These are phyloP conservation scores for Epicauta chinensis DNA, from an alignment of 1,140 invertebrate species.

Conservation along the genomic window DNA sequence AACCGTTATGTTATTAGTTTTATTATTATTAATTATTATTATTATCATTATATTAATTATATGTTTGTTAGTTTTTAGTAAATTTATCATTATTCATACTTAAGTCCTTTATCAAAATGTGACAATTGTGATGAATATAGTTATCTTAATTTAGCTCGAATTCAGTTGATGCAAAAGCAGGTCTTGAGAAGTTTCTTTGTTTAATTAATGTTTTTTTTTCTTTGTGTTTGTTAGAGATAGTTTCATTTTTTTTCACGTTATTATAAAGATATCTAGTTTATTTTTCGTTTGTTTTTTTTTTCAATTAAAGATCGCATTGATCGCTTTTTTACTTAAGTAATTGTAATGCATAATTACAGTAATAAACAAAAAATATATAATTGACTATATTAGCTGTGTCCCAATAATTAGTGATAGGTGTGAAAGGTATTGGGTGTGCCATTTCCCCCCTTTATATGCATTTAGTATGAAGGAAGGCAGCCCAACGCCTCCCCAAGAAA, in stretches of 20 bases:
- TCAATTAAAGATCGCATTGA: constrained; percentile 10
- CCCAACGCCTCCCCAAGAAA: not conserved
- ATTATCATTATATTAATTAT: constrained; percentile 24
- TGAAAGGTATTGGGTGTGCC: constrained; percentile 22
- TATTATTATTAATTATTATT: constrained; percentile 33
- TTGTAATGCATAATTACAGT: constrained; percentile 26
- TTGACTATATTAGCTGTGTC: constrained; percentile 39
- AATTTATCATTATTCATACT: constrained; percentile 35
- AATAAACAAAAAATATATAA: constrained; percentile 15
- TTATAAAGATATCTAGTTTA: constrained; percentile 12
- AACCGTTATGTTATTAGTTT: constrained; percentile 37
- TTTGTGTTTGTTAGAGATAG: not conserved
- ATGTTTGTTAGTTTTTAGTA: constrained; percentile 44
- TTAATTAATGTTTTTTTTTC: constrained; percentile 5
- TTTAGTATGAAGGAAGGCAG: not conserved
- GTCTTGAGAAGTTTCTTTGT: constrained; percentile 12
- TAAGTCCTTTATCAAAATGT: constrained; percentile 33
- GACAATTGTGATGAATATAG: constrained; percentile 37
- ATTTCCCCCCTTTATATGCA: constrained; percentile 8
- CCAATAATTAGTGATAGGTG: constrained; percentile 42
- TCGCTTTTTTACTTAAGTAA: constrained; percentile 22
- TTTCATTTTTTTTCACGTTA: constrained; percentile 3
- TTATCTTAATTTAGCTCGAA: constrained; percentile 32
- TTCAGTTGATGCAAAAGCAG: constrained; percentile 22
- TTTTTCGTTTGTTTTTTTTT: constrained; percentile 1